These are phyloP conservation scores for Eristalinus aeneus DNA, from an alignment of 2,888 invertebrate genomes.

Conservation along the genomic window DNA sequence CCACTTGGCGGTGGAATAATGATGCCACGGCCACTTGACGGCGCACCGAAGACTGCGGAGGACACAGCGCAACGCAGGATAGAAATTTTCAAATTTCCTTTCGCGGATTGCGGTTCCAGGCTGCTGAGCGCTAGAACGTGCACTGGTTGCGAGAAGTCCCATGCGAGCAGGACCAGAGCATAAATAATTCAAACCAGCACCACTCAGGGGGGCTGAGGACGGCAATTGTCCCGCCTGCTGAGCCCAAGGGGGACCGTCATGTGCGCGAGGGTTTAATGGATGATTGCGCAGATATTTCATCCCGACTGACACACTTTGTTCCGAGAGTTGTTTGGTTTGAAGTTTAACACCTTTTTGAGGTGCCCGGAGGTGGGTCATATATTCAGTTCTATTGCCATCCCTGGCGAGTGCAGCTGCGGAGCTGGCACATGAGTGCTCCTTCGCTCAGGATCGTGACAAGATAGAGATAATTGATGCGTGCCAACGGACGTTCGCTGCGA, in stretches of 20 bases:
- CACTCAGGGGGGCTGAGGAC: slow-evolving; percentile 6
- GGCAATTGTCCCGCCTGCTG: slow-evolving; percentile 68
- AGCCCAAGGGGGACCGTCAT: slow-evolving; percentile 54
- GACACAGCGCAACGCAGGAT: slow-evolving; percentile 18
- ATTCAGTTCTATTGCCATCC: slow-evolving; percentile 44
- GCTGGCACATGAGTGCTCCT: neutral
- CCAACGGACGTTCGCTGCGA: neutral
- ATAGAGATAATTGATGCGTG: slow-evolving; percentile 34
- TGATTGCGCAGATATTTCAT: slow-evolving; percentile 63
- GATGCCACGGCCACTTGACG: slow-evolving; percentile 46
- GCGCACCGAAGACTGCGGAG: neutral
- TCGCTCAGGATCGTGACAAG: slow-evolving; percentile 39
- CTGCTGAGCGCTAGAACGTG: slow-evolving; percentile 25
- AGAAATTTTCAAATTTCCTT: slow-evolving; percentile 58
- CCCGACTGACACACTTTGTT: slow-evolving; percentile 63
- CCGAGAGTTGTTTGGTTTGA: slow-evolving; percentile 56
- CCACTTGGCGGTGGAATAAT: slow-evolving; percentile 46
- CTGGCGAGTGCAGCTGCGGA: slow-evolving; percentile 2
- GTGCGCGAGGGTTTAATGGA: slow-evolving; percentile 46
- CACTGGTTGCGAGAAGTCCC: slow-evolving; percentile 40
- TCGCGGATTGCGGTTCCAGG: slow-evolving; percentile 32
- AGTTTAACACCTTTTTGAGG: slow-evolving; percentile 68
- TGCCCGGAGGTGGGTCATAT: slow-evolving; percentile 49
- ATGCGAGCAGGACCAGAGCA: slow-evolving; percentile 46
- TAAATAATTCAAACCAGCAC: slow-evolving; percentile 51